phyloP scores from a whole-genome alignment of 2,797 vertebrate genomes.

The Morelia viridis region DNA sequence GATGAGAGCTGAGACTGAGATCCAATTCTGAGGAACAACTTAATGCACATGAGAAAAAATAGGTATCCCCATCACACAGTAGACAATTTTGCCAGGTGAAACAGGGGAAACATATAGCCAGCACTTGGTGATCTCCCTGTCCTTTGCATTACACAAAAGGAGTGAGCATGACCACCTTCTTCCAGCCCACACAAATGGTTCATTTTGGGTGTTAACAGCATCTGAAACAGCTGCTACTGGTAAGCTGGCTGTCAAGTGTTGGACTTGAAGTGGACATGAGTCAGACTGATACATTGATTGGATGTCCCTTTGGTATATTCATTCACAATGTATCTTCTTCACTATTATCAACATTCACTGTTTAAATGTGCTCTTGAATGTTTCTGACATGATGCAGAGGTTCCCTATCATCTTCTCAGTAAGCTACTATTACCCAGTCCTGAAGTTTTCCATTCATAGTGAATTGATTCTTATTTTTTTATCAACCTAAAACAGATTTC shows the following conservation, averaged over 20 bases:
- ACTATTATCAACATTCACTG: slow-evolving; percentile 32
- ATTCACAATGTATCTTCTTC: neutral
- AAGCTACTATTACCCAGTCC: slow-evolving; percentile 54
- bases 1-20: neutral
- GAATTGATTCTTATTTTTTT: neutral
- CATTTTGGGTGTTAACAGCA: neutral
- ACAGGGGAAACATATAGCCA: neutral
- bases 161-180: slow-evolving; percentile 4
- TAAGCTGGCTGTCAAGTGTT: neutral
- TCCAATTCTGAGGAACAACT: neutral
- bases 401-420: slow-evolving; percentile 34
- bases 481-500: neutral
- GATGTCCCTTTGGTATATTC: neutral
- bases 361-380: slow-evolving; percentile 54
- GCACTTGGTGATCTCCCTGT: neutral
- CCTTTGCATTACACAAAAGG: neutral
- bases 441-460: slow-evolving; percentile 57
- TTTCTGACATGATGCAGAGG: slow-evolving; percentile 53
- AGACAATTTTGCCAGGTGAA: neutral
- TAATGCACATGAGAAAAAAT: slow-evolving; percentile 25
- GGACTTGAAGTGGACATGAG: slow-evolving; percentile 29
- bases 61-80: slow-evolving; percentile 3
- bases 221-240: neutral
- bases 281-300: neutral
- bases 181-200: neutral